Evolutionary conservation across 2,113 vertebrate genomes (phyloP).

Genomic region (Ariopsis seemanni): DNA sequence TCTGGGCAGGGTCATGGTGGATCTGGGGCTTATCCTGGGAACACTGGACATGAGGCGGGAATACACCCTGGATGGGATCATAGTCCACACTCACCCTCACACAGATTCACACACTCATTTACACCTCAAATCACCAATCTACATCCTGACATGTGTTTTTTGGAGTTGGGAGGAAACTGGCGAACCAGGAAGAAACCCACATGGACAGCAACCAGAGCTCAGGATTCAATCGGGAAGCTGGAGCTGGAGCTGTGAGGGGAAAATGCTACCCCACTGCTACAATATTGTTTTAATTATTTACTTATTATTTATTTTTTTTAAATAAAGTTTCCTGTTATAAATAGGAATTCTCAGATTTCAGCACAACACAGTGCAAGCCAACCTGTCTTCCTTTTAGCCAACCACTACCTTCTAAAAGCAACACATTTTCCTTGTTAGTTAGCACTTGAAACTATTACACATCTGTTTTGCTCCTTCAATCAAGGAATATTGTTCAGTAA

Average conservation of each 20-base stretch:
- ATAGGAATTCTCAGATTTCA: not conserved
- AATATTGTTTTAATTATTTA: not conserved
- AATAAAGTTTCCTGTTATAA: not conserved
- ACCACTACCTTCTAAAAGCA: not conserved
- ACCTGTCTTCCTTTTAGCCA: not conserved
- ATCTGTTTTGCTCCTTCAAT: not conserved
- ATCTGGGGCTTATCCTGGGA: not conserved
- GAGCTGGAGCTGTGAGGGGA: not conserved
- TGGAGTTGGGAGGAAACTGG: not conserved
- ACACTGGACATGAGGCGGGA: not conserved
- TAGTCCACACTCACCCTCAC: not conserved
- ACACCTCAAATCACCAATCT: not conserved
- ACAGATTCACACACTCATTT: not conserved
- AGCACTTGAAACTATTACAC: not conserved
- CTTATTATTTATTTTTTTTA: not conserved
- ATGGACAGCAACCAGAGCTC: not conserved
- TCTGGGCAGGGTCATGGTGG: not conserved
- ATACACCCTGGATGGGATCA: not conserved
- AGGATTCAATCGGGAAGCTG: not conserved
- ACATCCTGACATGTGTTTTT: not conserved
- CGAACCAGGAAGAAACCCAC: not conserved
- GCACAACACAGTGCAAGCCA: not conserved
- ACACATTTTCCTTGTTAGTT: not conserved
- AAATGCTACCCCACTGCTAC: not conserved
- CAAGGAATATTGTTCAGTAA: slow-evolving; percentile 20